Evolutionary conservation across 2,113 vertebrate genomes (phyloP).

Genomic region (Otus sunia): DNA sequence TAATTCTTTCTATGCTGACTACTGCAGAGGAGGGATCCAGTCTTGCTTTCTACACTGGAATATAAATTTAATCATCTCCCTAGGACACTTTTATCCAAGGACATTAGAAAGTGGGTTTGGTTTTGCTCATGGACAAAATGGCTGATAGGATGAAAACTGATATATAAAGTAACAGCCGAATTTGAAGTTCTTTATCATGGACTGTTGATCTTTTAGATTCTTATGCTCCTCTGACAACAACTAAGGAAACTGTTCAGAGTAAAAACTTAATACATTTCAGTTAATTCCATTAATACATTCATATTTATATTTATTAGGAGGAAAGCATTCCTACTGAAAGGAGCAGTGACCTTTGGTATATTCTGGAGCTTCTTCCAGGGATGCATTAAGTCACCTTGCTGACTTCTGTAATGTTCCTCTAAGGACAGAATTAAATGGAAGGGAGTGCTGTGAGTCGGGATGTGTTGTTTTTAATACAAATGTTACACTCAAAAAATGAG

Average conservation of each 20-base stretch:
- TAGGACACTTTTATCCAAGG: not conserved
- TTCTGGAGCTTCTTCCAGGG: not conserved
- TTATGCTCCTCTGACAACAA: not conserved
- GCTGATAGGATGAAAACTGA: not conserved
- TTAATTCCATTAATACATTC: constrained; percentile 41
- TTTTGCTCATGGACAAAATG: not conserved
- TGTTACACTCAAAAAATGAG: not conserved
- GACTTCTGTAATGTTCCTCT: not conserved
- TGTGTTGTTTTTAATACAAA: not conserved
- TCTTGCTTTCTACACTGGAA: not conserved
- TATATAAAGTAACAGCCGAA: not conserved
- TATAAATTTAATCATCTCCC: not conserved
- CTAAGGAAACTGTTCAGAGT: not conserved
- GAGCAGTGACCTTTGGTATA: not conserved
- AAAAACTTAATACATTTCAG: not conserved
- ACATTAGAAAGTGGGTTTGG: not conserved
- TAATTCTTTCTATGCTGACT: not conserved
- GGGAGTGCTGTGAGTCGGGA: not conserved
- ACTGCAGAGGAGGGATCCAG: not conserved
- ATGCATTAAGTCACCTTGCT: not conserved
- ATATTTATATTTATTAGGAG: not conserved
- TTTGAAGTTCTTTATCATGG: not conserved
- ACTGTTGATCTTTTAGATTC: not conserved
- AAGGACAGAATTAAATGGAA: not conserved
- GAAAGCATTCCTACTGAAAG: not conserved